Evolutionary conservation across 2,888 invertebrate species (phyloP).

Genomic region (Digitonthophagus gazella): DNA sequence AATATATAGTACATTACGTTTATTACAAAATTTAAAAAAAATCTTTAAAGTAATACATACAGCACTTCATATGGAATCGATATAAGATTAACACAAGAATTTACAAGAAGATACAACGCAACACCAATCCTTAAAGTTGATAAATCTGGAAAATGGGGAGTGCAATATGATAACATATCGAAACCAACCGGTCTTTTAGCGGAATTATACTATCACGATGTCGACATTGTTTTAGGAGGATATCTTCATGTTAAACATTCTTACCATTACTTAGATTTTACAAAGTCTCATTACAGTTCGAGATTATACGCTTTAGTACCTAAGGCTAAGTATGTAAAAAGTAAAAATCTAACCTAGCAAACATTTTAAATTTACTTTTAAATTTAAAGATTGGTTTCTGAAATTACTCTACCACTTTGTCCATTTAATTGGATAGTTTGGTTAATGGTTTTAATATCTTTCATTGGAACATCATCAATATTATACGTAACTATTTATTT

Average conservation of each 20-base stretch:
- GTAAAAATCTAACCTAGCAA: too few species aligned
- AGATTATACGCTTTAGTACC: slow-evolving; percentile 3
- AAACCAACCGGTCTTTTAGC: slow-evolving; percentile 11
- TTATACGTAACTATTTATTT: neutral
- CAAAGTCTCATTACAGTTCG: slow-evolving; percentile 10
- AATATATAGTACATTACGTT: too few species aligned
- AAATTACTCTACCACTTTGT: neutral
- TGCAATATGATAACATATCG: slow-evolving; percentile 4
- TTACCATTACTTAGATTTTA: slow-evolving; percentile 7
- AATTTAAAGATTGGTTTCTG: slow-evolving; percentile 3
- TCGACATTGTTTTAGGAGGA: slow-evolving; percentile 16
- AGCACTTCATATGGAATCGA: slow-evolving; percentile 17
- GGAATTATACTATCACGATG: slow-evolving; percentile 13
- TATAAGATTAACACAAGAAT: slow-evolving; percentile 14
- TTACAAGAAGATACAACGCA: slow-evolving; percentile 7
- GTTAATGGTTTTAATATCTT: neutral
- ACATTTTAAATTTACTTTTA: too few species aligned
- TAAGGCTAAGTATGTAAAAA: neutral
- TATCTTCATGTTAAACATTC: slow-evolving; percentile 5
- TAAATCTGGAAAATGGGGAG: slow-evolving; percentile 14
- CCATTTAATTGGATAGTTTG: slow-evolving; percentile 4
- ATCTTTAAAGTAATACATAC: too few species aligned
- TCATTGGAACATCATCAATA: neutral
- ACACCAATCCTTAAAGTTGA: slow-evolving; percentile 10
- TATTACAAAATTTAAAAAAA: too few species aligned